Percentiles rank a stretch among this genome's conserved stretches.
Conservation (phyloP, 1,140 invertebrate genomes). For the Rhizoglyphus robini region DNA sequence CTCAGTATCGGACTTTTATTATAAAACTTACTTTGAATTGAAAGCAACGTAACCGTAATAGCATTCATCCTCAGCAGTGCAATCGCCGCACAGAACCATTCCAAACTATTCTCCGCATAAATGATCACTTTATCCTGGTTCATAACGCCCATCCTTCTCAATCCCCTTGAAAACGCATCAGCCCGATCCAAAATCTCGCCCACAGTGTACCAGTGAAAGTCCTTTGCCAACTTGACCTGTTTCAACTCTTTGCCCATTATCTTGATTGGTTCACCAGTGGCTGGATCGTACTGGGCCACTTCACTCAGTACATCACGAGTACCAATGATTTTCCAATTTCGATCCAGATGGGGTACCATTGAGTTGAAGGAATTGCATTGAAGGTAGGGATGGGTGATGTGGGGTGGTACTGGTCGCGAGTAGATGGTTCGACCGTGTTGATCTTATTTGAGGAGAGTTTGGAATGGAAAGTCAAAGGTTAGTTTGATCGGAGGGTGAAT, state of each 20-base stretch:
- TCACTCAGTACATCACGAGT: neutral
- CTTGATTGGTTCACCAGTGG: no score
- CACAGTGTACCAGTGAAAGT: constrained; percentile 82
- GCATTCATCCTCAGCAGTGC: constrained; percentile 35
- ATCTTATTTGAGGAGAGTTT: neutral
- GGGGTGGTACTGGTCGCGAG: no score
- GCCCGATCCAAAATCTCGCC: constrained; percentile 59
- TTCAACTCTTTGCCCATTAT: no score
- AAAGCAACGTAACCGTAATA: constrained; percentile 27
- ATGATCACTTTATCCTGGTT: constrained; percentile 33
- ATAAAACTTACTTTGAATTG: constrained; percentile 33
- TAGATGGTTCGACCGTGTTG: neutral
- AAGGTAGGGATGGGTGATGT: neutral
- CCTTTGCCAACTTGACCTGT: no score
- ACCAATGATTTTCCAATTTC: neutral
- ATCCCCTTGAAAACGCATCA: constrained; percentile 47
- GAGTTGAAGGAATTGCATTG: neutral
- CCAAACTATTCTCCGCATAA: constrained; percentile 38
- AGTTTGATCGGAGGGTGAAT: no score
- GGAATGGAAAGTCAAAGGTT: no score
- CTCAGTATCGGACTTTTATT: constrained; percentile 91
- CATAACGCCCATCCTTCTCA: constrained; percentile 30
- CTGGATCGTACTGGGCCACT: neutral
- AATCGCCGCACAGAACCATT: constrained; percentile 39
- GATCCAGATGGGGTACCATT: no score